phyloP scores from a whole-genome alignment of 2,888 invertebrate genomes.

The Autographa gamma region DNA sequence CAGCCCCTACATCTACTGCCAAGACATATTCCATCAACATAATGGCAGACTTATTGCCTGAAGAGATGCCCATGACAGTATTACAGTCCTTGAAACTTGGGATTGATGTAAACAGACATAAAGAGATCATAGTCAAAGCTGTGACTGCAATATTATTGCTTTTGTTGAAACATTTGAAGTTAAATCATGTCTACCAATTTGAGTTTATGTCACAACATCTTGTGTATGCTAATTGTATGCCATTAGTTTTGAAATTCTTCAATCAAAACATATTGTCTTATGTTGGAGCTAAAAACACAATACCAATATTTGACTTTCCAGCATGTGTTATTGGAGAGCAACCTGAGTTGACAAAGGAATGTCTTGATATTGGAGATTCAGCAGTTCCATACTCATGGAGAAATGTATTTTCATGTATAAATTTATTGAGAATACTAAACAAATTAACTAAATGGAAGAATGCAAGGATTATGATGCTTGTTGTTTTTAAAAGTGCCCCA shows the following conservation, averaged over 20 bases:
- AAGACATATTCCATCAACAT: constrained; percentile 99
- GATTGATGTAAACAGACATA: constrained; percentile 99
- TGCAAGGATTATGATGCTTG: constrained; percentile 99
- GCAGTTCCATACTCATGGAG: constrained; percentile 97
- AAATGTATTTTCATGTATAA: constrained; percentile 99
- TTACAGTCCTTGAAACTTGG: constrained; percentile 98
- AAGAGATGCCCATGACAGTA: constrained; percentile 99
- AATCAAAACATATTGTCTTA: constrained; percentile 99
- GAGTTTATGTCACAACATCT: constrained; percentile 99
- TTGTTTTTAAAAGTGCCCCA: constrained; percentile 99
- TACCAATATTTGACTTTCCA: constrained; percentile 98
- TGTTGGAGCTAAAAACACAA: constrained; percentile 97
- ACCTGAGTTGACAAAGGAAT: constrained; percentile 97
- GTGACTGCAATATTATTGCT: constrained; percentile 96
- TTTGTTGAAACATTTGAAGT: constrained; percentile 98
- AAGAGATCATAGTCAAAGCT: constrained; percentile 99
- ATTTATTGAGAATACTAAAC: constrained; percentile 98
- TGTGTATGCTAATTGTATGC: constrained; percentile 99
- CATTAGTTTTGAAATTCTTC: constrained; percentile 98
- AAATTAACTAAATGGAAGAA: constrained; percentile 99
- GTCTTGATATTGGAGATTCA: constrained; percentile 95
- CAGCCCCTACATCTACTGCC: constrained; percentile 99
- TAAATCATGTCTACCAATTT: constrained; percentile 99
- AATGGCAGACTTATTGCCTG: constrained; percentile 98
- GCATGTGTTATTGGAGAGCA: constrained; percentile 98